Percentiles rank a stretch among this genome's conserved stretches.
Evolutionary conservation across 2,888 invertebrate genomes (phyloP).

Genomic region (Eugnorisma glareosa): DNA sequence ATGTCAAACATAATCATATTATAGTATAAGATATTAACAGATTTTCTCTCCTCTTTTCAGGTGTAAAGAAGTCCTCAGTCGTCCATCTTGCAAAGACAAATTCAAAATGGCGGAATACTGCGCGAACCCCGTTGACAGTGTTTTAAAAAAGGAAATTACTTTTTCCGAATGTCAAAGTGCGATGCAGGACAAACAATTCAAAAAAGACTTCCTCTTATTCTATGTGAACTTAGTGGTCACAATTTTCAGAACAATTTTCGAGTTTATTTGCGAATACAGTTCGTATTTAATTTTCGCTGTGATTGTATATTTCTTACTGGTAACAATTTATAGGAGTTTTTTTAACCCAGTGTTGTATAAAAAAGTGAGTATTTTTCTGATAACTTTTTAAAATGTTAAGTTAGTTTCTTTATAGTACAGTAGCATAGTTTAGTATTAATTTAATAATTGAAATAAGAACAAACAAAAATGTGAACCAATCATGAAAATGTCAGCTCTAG

Average conservation of each 20-base stretch:
- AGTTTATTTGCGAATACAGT: constrained; percentile 65
- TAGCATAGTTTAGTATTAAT: too few relatives aligned
- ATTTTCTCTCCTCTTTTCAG: constrained; percentile 49
- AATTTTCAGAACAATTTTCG: constrained; percentile 55
- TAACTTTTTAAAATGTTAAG: background rate
- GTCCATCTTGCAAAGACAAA: constrained; percentile 12
- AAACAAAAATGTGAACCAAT: too few relatives aligned
- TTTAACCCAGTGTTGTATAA: constrained; percentile 76
- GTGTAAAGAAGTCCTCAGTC: background rate
- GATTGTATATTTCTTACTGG: constrained; percentile 69
- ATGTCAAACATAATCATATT: too few relatives aligned
- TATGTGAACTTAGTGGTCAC: constrained; percentile 64
- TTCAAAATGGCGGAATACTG: constrained; percentile 51
- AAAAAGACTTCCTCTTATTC: constrained; percentile 60
- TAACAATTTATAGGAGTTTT: constrained; percentile 76
- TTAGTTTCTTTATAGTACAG: background rate
- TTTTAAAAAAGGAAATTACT: constrained; percentile 33
- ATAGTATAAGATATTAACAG: background rate
- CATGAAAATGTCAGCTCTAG: too few relatives aligned
- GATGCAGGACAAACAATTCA: constrained; percentile 29
- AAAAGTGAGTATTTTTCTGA: constrained; percentile 74
- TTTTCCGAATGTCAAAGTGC: constrained; percentile 51
- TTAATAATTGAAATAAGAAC: too few relatives aligned
- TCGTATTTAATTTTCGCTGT: constrained; percentile 66
- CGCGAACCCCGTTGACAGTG: background rate